These are phyloP conservation scores for Australoheros facetus DNA, from an alignment of 2,797 vertebrate genomes.

Conservation along the genomic window DNA sequence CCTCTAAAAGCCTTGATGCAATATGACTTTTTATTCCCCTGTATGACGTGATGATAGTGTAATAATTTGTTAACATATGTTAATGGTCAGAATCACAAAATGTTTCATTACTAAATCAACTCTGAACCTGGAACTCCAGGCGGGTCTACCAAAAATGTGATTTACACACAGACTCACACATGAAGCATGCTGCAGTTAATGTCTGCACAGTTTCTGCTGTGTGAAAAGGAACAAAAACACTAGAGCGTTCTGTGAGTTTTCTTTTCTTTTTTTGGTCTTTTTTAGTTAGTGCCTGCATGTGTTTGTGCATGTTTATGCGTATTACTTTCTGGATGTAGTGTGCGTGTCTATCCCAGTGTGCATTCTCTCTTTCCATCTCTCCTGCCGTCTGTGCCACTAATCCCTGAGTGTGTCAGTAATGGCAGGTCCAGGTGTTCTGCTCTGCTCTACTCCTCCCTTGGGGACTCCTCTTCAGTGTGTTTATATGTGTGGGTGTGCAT, in stretches of 20 bases:
- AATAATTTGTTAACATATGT: background rate
- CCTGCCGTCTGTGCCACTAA: constrained; percentile 81
- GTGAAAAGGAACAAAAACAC: too few species aligned
- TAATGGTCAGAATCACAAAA: background rate
- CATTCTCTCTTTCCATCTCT: constrained; percentile 62
- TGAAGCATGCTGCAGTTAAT: background rate
- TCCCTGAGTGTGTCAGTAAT: constrained; percentile 83
- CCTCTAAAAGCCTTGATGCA: background rate
- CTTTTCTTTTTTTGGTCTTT: constrained; percentile 16
- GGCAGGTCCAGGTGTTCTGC: constrained; percentile 87
- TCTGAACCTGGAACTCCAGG: background rate
- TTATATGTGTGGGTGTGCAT: constrained; percentile 20
- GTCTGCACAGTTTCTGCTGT: background rate
- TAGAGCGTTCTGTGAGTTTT: background rate
- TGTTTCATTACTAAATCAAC: background rate
- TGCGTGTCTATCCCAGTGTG: constrained; percentile 57
- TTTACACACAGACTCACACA: background rate
- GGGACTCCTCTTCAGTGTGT: constrained; percentile 63
- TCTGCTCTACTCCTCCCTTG: constrained; percentile 73
- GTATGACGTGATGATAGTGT: background rate
- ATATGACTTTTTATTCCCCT: background rate
- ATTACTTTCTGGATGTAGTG: constrained; percentile 41
- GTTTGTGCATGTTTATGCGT: constrained; percentile 63
- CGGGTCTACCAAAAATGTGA: background rate
- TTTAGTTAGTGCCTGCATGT: constrained; percentile 36